phyloP scores from a whole-genome alignment of 2,113 vertebrate genomes.

The Crotalus tigris region DNA sequence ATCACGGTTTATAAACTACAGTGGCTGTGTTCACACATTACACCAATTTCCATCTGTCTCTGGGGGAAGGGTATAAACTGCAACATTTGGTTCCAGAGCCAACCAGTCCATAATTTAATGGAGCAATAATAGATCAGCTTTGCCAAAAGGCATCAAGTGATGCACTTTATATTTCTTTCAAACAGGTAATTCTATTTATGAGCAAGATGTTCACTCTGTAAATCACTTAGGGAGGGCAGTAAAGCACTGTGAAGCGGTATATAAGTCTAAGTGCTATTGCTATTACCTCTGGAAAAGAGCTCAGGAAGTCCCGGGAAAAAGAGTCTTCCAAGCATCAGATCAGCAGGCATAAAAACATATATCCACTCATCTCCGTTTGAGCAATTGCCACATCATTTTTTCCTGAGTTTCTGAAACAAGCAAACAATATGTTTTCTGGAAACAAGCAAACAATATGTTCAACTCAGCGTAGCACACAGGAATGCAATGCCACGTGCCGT shows the following conservation, averaged over 20 bases:
- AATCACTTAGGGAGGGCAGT: no score
- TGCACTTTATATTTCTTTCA: neutral
- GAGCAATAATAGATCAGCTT: neutral
- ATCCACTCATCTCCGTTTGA: neutral
- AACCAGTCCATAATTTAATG: neutral
- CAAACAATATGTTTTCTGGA: neutral
- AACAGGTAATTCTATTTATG: neutral
- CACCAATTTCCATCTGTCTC: neutral
- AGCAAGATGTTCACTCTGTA: no score
- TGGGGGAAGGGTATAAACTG: neutral
- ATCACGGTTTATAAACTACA: neutral
- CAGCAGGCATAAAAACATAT: neutral
- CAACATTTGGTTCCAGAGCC: neutral
- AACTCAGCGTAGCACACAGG: neutral
- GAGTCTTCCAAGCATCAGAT: neutral
- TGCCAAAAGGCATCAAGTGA: neutral
- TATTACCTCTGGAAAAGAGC: neutral
- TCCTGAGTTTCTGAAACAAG: neutral
- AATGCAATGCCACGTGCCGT: neutral
- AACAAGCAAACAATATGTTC: neutral
- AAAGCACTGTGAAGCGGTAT: no score
- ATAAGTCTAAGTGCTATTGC: no score
- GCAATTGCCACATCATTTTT: slow-evolving; percentile 9
- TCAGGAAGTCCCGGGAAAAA: neutral
- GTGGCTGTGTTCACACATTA: neutral